Conservation (phyloP, 2,797 vertebrate species). For the Vespertilio murinus region DNA sequence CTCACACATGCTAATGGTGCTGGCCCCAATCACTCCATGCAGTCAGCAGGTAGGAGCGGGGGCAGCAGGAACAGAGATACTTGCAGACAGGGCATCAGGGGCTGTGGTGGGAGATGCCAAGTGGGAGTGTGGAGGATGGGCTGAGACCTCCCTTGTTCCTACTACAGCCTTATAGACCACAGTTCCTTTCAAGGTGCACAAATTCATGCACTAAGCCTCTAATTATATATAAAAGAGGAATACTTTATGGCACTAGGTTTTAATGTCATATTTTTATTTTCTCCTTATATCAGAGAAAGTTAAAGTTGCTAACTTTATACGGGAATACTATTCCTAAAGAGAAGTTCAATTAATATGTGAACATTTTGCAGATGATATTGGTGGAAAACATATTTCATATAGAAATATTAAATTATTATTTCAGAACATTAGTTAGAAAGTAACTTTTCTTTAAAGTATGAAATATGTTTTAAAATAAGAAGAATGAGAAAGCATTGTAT, state of each 20-base stretch:
- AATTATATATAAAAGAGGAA: not conserved
- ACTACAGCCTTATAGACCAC: no score
- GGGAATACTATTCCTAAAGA: not conserved
- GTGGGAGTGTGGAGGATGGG: no score
- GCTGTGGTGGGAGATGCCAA: no score
- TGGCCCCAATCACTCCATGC: no score
- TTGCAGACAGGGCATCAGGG: no score
- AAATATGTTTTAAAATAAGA: not conserved
- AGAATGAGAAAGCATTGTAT: not conserved
- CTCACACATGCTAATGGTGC: no score
- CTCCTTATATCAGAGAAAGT: not conserved
- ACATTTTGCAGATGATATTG: not conserved
- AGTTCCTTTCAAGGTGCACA: no score
- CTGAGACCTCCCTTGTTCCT: no score
- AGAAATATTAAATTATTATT: not conserved
- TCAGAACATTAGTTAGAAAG: not conserved
- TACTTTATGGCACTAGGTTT: not conserved
- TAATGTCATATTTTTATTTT: not conserved
- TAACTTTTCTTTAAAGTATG: not conserved
- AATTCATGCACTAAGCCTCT: no score
- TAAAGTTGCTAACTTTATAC: not conserved
- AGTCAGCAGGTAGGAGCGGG: no score
- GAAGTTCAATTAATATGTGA: not conserved
- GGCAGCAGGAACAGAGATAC: no score
- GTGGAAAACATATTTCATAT: not conserved